These are phyloP conservation scores for Desmophyllum pertusum DNA, from an alignment of 92 coral and sea anemone genomes.

Conservation along the genomic window DNA sequence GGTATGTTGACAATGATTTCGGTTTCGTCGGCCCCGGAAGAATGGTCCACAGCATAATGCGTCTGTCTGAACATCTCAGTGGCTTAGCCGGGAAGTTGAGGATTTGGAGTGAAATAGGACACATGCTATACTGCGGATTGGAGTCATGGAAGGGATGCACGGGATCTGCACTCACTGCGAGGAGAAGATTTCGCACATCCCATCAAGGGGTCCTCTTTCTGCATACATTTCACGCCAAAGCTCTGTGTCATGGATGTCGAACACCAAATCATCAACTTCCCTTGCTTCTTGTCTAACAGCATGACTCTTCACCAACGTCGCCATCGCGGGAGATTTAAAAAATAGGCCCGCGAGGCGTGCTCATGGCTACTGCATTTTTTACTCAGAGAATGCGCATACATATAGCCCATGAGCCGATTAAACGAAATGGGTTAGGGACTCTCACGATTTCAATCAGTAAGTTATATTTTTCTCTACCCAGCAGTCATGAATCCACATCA, in stretches of 20 bases:
- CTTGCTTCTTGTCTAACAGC: background rate
- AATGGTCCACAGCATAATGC: background rate
- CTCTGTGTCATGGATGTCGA: background rate
- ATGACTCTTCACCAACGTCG: background rate
- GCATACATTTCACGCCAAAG: background rate
- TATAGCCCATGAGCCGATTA: too few relatives aligned
- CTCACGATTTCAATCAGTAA: too few relatives aligned
- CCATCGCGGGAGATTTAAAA: background rate
- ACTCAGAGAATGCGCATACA: too few relatives aligned
- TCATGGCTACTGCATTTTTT: too few relatives aligned
- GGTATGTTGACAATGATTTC: background rate
- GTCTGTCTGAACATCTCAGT: background rate
- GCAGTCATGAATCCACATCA: too few relatives aligned
- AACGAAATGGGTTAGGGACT: too few relatives aligned
- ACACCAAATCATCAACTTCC: background rate
- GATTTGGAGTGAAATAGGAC: background rate
- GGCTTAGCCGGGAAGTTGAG: constrained; percentile 2
- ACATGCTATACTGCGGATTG: background rate
- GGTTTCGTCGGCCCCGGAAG: background rate
- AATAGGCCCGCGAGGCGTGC: too few relatives aligned
- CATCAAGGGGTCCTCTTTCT: background rate
- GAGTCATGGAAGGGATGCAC: background rate
- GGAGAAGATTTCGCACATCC: background rate
- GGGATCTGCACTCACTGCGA: background rate
- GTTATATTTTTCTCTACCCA: too few relatives aligned